A percentile compares a stretch with the other conserved stretches of the same genome.
Conservation (phyloP, 2,113 vertebrate species). For the Alethe castanea region DNA sequence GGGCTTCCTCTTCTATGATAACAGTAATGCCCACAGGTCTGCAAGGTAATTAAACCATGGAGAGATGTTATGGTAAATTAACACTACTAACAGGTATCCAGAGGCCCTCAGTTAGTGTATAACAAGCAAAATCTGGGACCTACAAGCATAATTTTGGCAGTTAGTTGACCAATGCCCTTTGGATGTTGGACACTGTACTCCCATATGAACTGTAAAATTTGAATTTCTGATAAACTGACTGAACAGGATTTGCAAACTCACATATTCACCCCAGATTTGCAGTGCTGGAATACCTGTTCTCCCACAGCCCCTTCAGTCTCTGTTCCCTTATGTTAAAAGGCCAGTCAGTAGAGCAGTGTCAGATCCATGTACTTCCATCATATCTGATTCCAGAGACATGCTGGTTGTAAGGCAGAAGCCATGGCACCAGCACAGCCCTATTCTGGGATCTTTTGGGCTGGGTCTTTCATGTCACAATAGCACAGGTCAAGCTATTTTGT, state of each 20-base stretch:
- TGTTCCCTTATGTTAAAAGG: neutral
- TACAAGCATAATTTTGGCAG: neutral
- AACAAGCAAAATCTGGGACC: accelerated
- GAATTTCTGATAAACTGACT: neutral
- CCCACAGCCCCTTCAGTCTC: neutral
- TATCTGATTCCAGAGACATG: neutral
- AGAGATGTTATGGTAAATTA: neutral
- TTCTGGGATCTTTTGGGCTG: neutral
- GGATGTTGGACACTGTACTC: neutral
- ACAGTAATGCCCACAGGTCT: neutral
- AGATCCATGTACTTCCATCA: neutral
- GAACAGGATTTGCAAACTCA: neutral
- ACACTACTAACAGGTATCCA: neutral
- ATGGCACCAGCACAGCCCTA: neutral
- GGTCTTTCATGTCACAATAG: neutral
- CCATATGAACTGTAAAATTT: neutral
- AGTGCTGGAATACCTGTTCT: neutral
- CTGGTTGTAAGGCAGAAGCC: neutral
- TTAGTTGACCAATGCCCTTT: neutral
- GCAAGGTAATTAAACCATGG: neutral
- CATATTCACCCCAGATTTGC: neutral
- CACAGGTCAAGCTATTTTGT: neutral
- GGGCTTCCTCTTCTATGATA: neutral
- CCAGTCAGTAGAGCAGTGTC: neutral
- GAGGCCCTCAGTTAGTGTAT: neutral